Percentiles rank a stretch among this genome's conserved stretches.
phyloP scores from a whole-genome alignment of 64 coral and sea anemone species.

The Orbicella faveolata region DNA sequence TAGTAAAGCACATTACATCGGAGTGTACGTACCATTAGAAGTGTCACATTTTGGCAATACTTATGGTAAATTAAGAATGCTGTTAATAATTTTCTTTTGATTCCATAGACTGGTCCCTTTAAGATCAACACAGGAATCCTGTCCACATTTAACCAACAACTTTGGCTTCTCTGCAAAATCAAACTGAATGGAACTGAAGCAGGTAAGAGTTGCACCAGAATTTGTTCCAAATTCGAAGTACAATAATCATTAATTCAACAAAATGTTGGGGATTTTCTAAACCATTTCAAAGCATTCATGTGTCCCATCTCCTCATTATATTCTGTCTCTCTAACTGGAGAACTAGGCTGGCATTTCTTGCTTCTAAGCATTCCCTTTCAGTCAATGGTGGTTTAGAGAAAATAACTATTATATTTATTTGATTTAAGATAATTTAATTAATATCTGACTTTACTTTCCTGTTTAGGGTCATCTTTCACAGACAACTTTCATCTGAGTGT shows the following conservation, averaged over 20 bases:
- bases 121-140: slow-evolving; percentile 85
- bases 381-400: no score
- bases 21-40: no score
- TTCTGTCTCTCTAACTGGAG: no score
- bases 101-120: slow-evolving; percentile 68
- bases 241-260: no score
- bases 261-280: no score
- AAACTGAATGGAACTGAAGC: slow-evolving; percentile 86
- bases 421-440: not conserved
- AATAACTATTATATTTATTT: no score
- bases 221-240: no score
- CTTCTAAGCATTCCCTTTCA: no score
- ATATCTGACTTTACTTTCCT: not conserved
- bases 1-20: no score
- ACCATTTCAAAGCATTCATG: no score
- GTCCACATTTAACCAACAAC: slow-evolving; percentile 94
- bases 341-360: no score
- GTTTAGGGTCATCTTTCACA: slow-evolving; percentile 65
- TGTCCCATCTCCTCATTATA: no score
- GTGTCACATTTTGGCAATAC: not conserved
- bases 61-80: not conserved
- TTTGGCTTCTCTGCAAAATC: slow-evolving; percentile 88
- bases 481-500: slow-evolving; percentile 81
- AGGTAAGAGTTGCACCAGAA: slow-evolving; percentile 42
- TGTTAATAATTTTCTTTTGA: not conserved